Evolutionary conservation across 37 sponge, comb jelly and placozoan genomes (phyloP).

Genomic region (Hexactinellida sp.): DNA sequence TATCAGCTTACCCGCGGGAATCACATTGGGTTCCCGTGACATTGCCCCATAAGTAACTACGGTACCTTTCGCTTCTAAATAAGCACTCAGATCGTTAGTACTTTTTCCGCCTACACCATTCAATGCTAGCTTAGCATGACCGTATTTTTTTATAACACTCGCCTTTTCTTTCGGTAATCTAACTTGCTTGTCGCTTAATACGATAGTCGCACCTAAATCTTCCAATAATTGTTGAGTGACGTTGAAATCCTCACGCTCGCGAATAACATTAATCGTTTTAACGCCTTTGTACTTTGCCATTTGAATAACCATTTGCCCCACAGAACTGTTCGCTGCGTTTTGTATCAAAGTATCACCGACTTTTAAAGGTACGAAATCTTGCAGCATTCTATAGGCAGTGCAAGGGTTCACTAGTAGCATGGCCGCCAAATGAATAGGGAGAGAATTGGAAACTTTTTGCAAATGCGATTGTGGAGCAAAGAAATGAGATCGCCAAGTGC

Average conservation of each 20-base stretch:
- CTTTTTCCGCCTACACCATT: constrained; percentile 79
- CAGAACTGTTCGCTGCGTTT: constrained; percentile 90
- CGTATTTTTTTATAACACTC: constrained; percentile 24
- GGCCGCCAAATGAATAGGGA: constrained; percentile 46
- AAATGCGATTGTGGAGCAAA: constrained; percentile 27
- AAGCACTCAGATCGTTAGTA: constrained; percentile 31
- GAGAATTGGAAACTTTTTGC: constrained; percentile 26
- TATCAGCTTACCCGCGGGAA: constrained; percentile 55
- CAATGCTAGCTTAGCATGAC: constrained; percentile 41
- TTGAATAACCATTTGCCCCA: constrained; percentile 79
- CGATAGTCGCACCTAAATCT: constrained; percentile 13
- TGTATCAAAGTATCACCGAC: constrained; percentile 69
- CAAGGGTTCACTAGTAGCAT: constrained; percentile 69
- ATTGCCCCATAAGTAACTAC: constrained; percentile 87
- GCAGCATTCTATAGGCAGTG: constrained; percentile 86
- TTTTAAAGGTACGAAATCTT: constrained; percentile 57
- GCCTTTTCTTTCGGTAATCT: not conserved
- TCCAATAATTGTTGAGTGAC: not conserved
- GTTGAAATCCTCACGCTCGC: constrained; percentile 51
- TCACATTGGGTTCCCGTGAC: constrained; percentile 54
- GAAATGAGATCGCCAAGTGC: constrained; percentile 56
- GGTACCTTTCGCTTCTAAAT: constrained; percentile 32
- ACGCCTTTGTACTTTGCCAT: constrained; percentile 54
- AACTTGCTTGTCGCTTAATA: not conserved
- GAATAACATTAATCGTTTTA: constrained; percentile 64